Evolutionary conservation across 2,113 vertebrate species (phyloP).

Genomic region (Sphaerodactylus townsendi): DNA sequence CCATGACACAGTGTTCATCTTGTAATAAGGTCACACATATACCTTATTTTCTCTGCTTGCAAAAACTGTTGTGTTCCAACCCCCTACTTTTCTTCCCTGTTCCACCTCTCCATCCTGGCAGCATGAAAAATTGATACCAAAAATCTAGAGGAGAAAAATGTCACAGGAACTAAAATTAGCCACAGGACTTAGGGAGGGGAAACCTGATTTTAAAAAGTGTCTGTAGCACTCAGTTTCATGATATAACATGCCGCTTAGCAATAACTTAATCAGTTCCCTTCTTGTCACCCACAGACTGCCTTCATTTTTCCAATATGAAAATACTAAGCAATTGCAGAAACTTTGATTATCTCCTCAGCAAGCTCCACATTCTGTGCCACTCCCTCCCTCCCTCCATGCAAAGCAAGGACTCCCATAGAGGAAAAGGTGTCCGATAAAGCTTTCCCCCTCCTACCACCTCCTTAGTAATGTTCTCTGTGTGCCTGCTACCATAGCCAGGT

Average conservation of each 20-base stretch:
- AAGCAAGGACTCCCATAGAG: slow-evolving; percentile 32
- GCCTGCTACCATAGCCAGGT: slow-evolving; percentile 17
- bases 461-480: slow-evolving; percentile 17
- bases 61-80: neutral
- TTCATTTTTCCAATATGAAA: slow-evolving; percentile 54
- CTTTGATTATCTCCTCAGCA: slow-evolving; percentile 74
- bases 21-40: neutral
- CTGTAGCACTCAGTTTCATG: slow-evolving; percentile 61
- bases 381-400: slow-evolving; percentile 40
- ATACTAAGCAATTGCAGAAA: slow-evolving; percentile 53
- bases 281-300: slow-evolving; percentile 28
- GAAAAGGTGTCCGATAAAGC: neutral
- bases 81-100: neutral
- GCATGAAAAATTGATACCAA: neutral
- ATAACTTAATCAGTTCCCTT: slow-evolving; percentile 54
- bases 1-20: neutral
- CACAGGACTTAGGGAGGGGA: slow-evolving; percentile 32
- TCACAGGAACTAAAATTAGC: slow-evolving; percentile 38
- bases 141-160: neutral
- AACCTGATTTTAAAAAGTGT: slow-evolving; percentile 61
- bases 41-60: neutral
- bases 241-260: slow-evolving; percentile 66
- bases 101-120: neutral
- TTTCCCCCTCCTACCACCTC: neutral
- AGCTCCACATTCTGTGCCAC: slow-evolving; percentile 43